Evolutionary conservation across 2,797 vertebrate genomes (phyloP).

Genomic region (Tamandua tetradactyla): DNA sequence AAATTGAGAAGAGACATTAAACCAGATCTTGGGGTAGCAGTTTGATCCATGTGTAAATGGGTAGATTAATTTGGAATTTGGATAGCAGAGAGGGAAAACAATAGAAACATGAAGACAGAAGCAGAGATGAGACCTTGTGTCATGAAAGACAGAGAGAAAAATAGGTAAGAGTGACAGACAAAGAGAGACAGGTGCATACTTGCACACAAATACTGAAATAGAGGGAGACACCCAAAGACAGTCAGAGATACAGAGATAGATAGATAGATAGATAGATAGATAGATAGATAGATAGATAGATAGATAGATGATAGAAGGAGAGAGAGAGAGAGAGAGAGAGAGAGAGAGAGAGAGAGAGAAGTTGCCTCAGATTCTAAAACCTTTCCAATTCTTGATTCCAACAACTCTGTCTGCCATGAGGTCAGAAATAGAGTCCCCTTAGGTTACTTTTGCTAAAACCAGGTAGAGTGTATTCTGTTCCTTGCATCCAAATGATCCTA

Average conservation of each 20-base stretch:
- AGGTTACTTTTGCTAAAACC: neutral
- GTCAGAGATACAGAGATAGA: no score
- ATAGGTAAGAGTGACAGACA: neutral
- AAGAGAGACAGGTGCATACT: neutral
- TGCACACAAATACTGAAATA: neutral
- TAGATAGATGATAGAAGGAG: neutral
- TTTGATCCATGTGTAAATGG: neutral
- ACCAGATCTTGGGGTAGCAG: neutral
- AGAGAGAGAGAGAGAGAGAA: neutral
- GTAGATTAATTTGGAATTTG: neutral
- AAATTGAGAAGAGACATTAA: neutral
- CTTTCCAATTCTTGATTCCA: neutral
- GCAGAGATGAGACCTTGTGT: neutral
- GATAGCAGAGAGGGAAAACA: neutral
- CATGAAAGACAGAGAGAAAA: neutral
- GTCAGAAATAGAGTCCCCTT: neutral
- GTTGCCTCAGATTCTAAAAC: neutral
- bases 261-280: no score
- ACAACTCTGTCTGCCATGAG: neutral
- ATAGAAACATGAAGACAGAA: neutral
- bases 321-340: no score
- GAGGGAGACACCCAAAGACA: neutral
- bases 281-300: neutral
- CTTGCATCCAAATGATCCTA: neutral
- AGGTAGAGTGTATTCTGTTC: neutral